Evolutionary conservation across 2,888 invertebrate genomes (phyloP), one percentile per base, ranked within the genome.

Genomic region (Lacanobia wlatinum): DNA sequence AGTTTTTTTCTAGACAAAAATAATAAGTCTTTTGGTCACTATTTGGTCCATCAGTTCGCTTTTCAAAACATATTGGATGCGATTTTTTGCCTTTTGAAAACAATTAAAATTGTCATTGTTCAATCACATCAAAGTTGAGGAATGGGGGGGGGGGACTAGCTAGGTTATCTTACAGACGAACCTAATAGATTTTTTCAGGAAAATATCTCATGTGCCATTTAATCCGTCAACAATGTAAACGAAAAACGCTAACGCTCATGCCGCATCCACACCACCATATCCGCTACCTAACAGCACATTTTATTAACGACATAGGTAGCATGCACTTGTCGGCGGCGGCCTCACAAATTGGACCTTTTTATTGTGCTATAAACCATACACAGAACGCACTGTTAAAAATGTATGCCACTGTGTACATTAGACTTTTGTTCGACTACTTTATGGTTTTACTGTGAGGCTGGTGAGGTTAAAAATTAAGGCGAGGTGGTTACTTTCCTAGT

Each of bases 291-390:
- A 73, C 14, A 38, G 50, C 40, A 66, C 77, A 76, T 77, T 85
- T 85, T 76, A 82, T 62, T 84, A 83, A 85, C 70, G 78, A 73
- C 70, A 58, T 53, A 68, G 69, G 62, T 66, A 66, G 46, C 65
- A 40, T 76, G 62, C 86, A 85, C 84, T 84, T 85, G 84, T 78
- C 23, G 38, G 56, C 40, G 70, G 64, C 14, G 68, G 65, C 52
- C 52, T 53, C 63, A 71, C 71, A 77, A 78, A 85, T 78, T 84
- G 76, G 75, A 21, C 40, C n/a, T 56, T 70, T 78, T 78, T 84
- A 78, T 76, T 77, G 75, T 34, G 21, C 56, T 16, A 61, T 72
- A 74, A 73, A 69, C 56, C 66, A 76, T 66, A 43, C 55, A 61
- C 21, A 16, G 63, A 48, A 66, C 62, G 53, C 10, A 53, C 12